phyloP scores from a whole-genome alignment of 2,113 vertebrate species.

The Climacteris rufus region DNA sequence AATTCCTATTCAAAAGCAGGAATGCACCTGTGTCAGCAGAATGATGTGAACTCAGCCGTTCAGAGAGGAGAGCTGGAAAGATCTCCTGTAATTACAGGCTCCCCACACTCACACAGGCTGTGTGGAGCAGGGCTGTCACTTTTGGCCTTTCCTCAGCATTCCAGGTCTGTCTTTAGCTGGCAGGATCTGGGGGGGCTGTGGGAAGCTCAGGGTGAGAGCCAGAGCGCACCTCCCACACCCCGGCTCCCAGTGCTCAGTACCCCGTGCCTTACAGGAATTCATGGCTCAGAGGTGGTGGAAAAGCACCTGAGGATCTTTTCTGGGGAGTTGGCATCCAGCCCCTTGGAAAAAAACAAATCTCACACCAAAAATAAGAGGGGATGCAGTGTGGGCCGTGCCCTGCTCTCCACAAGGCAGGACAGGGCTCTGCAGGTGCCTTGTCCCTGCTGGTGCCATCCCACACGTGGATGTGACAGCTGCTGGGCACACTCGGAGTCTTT shows the following conservation, averaged over 20 bases:
- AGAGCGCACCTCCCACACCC: fast-evolving
- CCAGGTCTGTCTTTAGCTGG: neutral
- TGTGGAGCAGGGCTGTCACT: neutral
- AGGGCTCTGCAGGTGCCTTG: neutral
- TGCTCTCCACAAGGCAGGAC: neutral
- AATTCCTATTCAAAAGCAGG: neutral
- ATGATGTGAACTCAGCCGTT: fast-evolving
- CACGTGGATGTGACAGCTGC: neutral
- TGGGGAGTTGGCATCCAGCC: neutral
- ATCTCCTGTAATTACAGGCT: neutral
- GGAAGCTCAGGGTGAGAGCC: neutral
- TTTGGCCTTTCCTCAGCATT: neutral
- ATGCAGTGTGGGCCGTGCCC: fast-evolving
- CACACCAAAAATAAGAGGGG: neutral
- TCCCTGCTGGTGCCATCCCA: neutral
- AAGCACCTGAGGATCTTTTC: neutral
- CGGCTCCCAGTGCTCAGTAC: neutral
- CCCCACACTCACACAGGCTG: fast-evolving
- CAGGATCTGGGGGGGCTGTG: neutral
- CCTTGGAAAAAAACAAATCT: neutral
- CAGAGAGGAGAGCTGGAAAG: neutral
- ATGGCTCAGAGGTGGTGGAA: neutral
- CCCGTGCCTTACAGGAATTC: neutral
- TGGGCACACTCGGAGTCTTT: fast-evolving
- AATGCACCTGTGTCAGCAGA: neutral